These are phyloP conservation scores for Danionella cerebrum DNA, from an alignment of 2,113 vertebrate species.

Conservation along the genomic window DNA sequence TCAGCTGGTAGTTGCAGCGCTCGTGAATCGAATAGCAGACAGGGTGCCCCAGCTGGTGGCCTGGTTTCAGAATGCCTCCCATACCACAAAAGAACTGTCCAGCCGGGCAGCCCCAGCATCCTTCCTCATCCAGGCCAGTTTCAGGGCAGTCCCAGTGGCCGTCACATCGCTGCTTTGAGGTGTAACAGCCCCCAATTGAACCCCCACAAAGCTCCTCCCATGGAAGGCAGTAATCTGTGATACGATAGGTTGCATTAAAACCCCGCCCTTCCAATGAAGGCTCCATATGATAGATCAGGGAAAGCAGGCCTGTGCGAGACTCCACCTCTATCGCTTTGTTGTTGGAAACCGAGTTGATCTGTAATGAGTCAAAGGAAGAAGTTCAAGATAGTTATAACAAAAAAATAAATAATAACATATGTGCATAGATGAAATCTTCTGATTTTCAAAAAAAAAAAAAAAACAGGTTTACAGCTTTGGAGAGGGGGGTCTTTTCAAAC, in stretches of 20 bases:
- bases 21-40: conserved; percentile 72
- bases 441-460: too few relatives aligned
- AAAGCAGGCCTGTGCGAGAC: conserved; percentile 70
- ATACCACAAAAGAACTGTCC: conserved; percentile 72
- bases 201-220: conserved; percentile 77
- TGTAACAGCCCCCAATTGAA: conserved; percentile 65
- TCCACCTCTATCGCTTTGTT: conserved; percentile 72
- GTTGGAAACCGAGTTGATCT: conserved; percentile 70
- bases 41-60: conserved; percentile 35
- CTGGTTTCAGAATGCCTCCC: conserved; percentile 39
- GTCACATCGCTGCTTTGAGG: conserved; percentile 70
- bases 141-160: conserved; percentile 80
- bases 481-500: too few relatives aligned
- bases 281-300: conserved; percentile 60
- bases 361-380: conserved; percentile 19
- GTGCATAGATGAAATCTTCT: too few relatives aligned
- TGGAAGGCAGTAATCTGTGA: conserved; percentile 76
- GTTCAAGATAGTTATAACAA: too few relatives aligned
- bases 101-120: conserved; percentile 63
- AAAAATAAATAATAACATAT: too few relatives aligned
- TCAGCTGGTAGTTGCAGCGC: conserved; percentile 84
- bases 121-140: conserved; percentile 74
- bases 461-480: too few relatives aligned
- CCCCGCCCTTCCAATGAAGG: conserved; percentile 56
- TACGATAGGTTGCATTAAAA: conserved; percentile 82